Percentiles rank a stretch among this genome's conserved stretches.
These are phyloP conservation scores for Drosophila insularis DNA, from an alignment of 1,140 invertebrate species.

Conservation along the genomic window DNA sequence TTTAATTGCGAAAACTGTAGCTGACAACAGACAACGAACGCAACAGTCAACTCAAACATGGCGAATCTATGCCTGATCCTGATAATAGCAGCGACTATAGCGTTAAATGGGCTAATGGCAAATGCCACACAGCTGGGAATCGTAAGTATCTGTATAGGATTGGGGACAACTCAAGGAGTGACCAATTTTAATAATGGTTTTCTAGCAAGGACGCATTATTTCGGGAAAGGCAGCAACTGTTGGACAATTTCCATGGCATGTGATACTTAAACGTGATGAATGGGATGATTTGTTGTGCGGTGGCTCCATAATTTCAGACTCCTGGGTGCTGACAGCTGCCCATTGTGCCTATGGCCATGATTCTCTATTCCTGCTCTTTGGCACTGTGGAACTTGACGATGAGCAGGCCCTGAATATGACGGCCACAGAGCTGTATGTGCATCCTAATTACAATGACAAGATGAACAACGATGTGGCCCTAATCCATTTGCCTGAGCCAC, in stretches of 20 bases:
- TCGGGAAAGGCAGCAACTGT: constrained; percentile 40
- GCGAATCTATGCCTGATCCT: constrained; percentile 5
- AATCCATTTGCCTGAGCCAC: constrained; percentile 82
- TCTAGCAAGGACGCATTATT: constrained; percentile 68
- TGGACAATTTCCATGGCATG: constrained; percentile 78
- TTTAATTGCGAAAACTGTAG: constrained; percentile 50
- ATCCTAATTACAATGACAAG: constrained; percentile 82
- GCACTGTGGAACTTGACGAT: constrained; percentile 82
- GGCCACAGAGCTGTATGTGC: constrained; percentile 76
- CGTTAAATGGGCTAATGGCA: not conserved
- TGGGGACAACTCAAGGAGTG: too few relatives aligned
- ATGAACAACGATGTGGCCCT: constrained; percentile 84
- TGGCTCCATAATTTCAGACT: constrained; percentile 84
- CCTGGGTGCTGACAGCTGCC: constrained; percentile 85
- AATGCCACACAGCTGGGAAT: not conserved
- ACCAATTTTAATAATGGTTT: too few relatives aligned
- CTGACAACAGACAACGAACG: constrained; percentile 40
- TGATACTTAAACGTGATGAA: constrained; percentile 67
- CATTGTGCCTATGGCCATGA: constrained; percentile 83
- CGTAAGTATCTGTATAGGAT: constrained; percentile 39
- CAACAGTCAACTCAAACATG: not conserved
- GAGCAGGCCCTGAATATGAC: constrained; percentile 67
- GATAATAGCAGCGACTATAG: not conserved
- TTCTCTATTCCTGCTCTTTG: constrained; percentile 79
- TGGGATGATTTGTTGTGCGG: constrained; percentile 83